Conservation (phyloP, 2,113 vertebrate species). For the Cacatua alba region DNA sequence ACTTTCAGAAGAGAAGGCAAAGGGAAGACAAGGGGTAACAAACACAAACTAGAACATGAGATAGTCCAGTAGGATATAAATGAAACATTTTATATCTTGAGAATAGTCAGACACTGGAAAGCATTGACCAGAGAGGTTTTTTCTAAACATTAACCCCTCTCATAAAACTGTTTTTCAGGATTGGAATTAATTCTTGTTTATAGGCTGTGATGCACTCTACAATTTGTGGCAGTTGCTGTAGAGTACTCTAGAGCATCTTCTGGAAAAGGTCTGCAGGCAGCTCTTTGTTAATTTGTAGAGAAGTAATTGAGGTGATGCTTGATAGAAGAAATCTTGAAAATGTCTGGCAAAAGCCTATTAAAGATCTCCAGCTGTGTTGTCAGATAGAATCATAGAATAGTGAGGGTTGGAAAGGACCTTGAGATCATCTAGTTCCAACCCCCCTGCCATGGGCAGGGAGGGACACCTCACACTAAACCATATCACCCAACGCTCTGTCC, state of each 20-base stretch:
- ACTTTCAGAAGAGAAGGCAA: neutral
- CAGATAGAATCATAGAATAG: neutral
- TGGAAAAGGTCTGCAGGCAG: neutral
- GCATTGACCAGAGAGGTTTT: neutral
- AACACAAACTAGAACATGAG: neutral
- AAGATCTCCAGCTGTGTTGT: neutral
- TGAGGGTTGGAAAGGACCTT: too few relatives aligned
- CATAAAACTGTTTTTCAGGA: neutral
- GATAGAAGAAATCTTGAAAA: neutral
- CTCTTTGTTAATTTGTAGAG: neutral
- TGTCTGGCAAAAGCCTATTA: neutral
- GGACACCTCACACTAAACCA: too few relatives aligned
- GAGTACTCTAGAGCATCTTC: neutral
- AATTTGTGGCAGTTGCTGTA: neutral
- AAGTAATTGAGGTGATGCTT: neutral
- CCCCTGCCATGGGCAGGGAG: too few relatives aligned
- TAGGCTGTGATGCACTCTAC: neutral
- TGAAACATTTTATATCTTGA: neutral
- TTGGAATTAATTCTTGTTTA: neutral
- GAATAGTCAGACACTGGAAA: neutral
- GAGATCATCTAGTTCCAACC: too few relatives aligned
- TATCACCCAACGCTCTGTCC: too few relatives aligned
- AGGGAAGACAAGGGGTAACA: neutral
- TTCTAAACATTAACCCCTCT: neutral
- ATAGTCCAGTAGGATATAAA: neutral